Evolutionary conservation across 2,113 vertebrate genomes (phyloP), one percentile per base, ranked within the genome.

Genomic region (Sarotherodon lohbergeri): DNA sequence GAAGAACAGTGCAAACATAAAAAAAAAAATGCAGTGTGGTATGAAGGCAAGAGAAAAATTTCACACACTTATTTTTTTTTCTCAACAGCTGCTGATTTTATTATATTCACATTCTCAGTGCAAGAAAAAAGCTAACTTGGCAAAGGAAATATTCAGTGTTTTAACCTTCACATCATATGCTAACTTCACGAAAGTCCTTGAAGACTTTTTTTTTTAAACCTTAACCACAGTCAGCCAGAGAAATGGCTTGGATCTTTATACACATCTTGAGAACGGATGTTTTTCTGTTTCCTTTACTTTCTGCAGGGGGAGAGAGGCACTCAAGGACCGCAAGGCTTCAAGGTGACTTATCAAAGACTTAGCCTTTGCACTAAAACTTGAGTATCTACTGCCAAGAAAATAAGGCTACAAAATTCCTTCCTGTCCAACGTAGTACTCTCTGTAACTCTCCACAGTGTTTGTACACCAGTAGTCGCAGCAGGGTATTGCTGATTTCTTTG

Each of bases 281-380:
- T 59, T 89, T 48, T 83, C 50, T 85, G 4, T 93, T 83, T 88
- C 22, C 32, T 83, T 82, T 73, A 34, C 29, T 86, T 85, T 91
- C 56, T 85, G 29, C 91, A 99, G 98, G 97, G 97, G 80, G 96
- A 97, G 91, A 94, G 46, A 89, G 97, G 97, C 85, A 46, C 93
- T 90, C 93, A 95, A 78, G 98, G 98, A 91, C 94, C 87, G 5
- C 96, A 95, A 91, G 98, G 98, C 89, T 81, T 96, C 68, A 98
- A 98, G 97, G 97, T 98, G 97, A 95, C 86, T 61, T 71, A 34
- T 86, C 87, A 34, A 87, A 84, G 66, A 76, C 78, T 57, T 17
- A 22, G 32, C 48, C 22, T 55, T 86, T 22, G 32, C 63, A 89
- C 46, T 55, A 46, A 84, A 81, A 52, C 78, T 86, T 87, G 9